phyloP scores from a whole-genome alignment of 2,113 vertebrate genomes.

The Turdus rufiventris region DNA sequence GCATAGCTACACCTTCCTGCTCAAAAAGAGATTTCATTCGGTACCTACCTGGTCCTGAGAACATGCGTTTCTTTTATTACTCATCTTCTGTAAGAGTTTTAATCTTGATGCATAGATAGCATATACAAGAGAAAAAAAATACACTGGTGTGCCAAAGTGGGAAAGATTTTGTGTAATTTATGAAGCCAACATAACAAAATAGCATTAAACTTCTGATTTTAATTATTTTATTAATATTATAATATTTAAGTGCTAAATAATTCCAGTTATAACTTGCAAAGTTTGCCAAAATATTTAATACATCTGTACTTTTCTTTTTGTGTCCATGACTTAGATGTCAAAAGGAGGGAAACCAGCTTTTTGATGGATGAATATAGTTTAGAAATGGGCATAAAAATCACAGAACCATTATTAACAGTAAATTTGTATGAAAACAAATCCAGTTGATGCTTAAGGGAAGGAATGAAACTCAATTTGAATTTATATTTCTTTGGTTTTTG shows the following conservation, averaged over 20 bases:
- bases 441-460: neutral
- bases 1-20: accelerated
- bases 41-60: neutral
- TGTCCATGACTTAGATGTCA: neutral
- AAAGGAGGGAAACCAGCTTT: neutral
- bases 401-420: neutral
- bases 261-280: neutral
- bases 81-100: neutral
- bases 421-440: neutral
- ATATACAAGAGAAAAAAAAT: neutral
- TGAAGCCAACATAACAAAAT: neutral
- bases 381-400: neutral
- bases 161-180: neutral
- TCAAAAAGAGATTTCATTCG: neutral
- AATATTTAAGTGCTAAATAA: neutral
- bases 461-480: neutral
- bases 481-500: neutral
- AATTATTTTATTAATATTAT: neutral
- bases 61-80: neutral
- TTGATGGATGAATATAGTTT: neutral
- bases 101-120: neutral
- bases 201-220: neutral
- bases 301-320: neutral
- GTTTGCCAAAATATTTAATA: neutral
- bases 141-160: neutral